Conservation (phyloP, 2,888 invertebrate species). For the Cantharis rufa region DNA sequence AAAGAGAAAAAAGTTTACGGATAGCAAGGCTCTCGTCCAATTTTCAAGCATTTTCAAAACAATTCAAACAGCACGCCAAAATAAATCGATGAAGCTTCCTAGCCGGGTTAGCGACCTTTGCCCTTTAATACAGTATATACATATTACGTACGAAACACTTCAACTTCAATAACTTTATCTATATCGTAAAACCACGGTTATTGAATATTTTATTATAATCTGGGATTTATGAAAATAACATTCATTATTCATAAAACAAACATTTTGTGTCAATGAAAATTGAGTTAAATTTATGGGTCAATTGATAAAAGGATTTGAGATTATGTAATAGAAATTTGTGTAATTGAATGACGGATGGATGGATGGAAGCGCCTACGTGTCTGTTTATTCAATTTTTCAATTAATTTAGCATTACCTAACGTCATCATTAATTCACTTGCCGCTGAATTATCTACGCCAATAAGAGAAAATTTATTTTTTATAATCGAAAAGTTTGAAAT, state of each 20-base stretch:
- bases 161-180: conserved; percentile 16
- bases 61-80: conserved; percentile 15
- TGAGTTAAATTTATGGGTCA: background rate
- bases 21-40: background rate
- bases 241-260: background rate
- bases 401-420: background rate
- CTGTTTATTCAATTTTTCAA: background rate
- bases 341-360: background rate
- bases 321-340: background rate
- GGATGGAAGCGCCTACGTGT: background rate
- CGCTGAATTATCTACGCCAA: background rate
- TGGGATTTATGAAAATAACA: background rate
- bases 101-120: conserved; percentile 33
- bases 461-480: background rate
- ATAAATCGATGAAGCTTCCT: conserved; percentile 31
- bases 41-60: conserved; percentile 8
- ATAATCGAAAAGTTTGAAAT: background rate
- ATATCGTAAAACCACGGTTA: background rate
- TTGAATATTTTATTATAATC: background rate
- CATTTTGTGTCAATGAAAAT: background rate
- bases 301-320: background rate
- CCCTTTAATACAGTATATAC: conserved; percentile 29
- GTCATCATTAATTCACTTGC: background rate
- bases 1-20: background rate
- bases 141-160: conserved; percentile 9